These are phyloP conservation scores for Drosophila colorata DNA, from an alignment of 2,888 invertebrate species.

Conservation along the genomic window DNA sequence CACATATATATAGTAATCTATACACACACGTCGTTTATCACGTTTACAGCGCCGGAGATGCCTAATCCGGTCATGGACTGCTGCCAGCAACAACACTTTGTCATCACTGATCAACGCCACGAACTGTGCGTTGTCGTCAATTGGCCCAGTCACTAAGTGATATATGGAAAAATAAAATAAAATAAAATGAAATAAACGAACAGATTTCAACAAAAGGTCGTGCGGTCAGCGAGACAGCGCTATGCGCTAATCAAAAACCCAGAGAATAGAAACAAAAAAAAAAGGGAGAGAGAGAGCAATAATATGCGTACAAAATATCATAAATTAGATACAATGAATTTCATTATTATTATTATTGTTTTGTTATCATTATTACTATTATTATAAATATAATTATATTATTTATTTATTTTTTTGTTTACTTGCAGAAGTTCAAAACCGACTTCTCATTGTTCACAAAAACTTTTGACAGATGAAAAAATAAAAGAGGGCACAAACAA, in stretches of 20 bases:
- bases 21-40: not conserved
- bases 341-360: not conserved
- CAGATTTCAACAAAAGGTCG: slow-evolving; percentile 29
- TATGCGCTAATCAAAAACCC: slow-evolving; percentile 15
- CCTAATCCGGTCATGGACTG: slow-evolving; percentile 58
- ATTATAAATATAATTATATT: no score
- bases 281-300: not conserved
- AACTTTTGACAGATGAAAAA: no score
- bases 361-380: no score
- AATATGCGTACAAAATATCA: not conserved
- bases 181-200: slow-evolving; percentile 21
- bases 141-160: slow-evolving; percentile 34
- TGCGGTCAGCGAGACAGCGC: slow-evolving; percentile 1
- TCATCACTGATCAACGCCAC: slow-evolving; percentile 14
- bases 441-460: no score
- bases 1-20: no score
- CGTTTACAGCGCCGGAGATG: slow-evolving; percentile 23
- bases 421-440: no score
- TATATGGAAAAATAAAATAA: slow-evolving; percentile 13
- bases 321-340: not conserved
- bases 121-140: slow-evolving; percentile 19
- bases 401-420: no score
- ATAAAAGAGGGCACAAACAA: no score
- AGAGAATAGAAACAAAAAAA: not conserved
- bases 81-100: slow-evolving; percentile 25